phyloP scores from a whole-genome alignment of 2,888 invertebrate genomes.

The Drosophila melanosoma region DNA sequence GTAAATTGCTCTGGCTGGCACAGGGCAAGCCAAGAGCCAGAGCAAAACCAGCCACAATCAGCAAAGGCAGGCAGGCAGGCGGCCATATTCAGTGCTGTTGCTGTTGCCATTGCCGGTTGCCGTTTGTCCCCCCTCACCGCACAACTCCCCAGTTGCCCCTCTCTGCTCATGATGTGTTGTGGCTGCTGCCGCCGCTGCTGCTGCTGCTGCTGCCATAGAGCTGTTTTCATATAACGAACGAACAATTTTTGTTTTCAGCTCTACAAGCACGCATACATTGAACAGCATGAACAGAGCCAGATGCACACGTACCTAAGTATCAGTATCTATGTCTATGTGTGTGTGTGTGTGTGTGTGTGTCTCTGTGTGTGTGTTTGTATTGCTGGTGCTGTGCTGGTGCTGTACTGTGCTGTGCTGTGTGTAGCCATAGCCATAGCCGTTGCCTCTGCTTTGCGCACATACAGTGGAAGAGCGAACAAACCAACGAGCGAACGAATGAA shows the following conservation, averaged over 20 bases:
- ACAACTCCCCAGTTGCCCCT: conserved; percentile 21
- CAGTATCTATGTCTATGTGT: conserved; percentile 1
- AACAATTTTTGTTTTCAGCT: conserved; percentile 67
- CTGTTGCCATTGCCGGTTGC: conserved; percentile 58
- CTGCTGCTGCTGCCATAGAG: conserved; percentile 35
- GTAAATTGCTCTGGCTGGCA: conserved; percentile 34
- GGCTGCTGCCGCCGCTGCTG: conserved; percentile 35
- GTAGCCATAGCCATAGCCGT: conserved; percentile 25
- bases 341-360: conserved; percentile 24
- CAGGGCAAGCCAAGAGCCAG: conserved; percentile 39
- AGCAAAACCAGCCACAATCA: conserved; percentile 64
- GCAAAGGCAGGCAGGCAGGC: conserved; percentile 55
- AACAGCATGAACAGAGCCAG: conserved; percentile 45
- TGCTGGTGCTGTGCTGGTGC: conserved; percentile 18
- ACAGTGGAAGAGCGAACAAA: conserved; percentile 54
- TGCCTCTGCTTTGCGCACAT: conserved; percentile 66
- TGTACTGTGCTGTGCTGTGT: conserved; percentile 29
- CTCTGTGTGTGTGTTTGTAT: conserved; percentile 13
- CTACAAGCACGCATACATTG: conserved; percentile 46
- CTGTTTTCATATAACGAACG: conserved; percentile 77
- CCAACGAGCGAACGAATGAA: conserved; percentile 64
- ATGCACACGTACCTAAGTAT: conserved; percentile 51
- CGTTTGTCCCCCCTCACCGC: conserved; percentile 33
- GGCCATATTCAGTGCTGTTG: conserved; percentile 69
- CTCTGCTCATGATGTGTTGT: conserved; percentile 25